Evolutionary conservation across 2,888 invertebrate species (phyloP), one percentile per base, ranked within the genome.

Genomic region (Gymnocheta viridis): DNA sequence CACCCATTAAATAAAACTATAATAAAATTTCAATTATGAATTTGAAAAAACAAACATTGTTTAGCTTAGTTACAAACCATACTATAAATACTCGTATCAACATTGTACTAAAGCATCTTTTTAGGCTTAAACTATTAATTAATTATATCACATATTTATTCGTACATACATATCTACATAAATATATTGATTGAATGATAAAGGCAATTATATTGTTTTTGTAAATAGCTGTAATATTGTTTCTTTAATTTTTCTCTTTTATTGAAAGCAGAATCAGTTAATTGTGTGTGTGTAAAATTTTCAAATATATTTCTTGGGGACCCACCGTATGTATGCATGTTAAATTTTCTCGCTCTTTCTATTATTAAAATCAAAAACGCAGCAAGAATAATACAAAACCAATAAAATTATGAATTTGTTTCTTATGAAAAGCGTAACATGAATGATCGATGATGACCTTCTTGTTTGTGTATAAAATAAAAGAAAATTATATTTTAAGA

Each of bases 151-250:
- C 32, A 74, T 74, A 73, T 74, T 17, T 69, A 56, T 29, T 60
- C 54, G 67, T 77, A 66, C 24, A 49, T 49, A 27, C 24, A 60
- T 69, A 67, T 17, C 38, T 24, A 24, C 24, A 69, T 41, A 56
- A 35, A 29, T 24, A 77, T 73, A 54, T 41, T 35, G 56, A 67
- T 67, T 77, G 76, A 77, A 77, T 67, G 77, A 77, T 60, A 77
- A 73, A 58, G 35, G 51, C 49, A 51, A 51, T 66, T 58, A 56
- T 81, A 58, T 66, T 77, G 67, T 81, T 77, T 81, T 77, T 84
- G 84, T 84, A 84, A 84, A 84, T 84, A 84, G 81, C 81, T 84
- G 81, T 81, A 81, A 80, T 72, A 69, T 69, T 82, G 54, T 82
- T 69, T 58, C 27, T 32, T 69, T 81, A 38, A 49, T 67, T 60